Base-by-base conservation (phyloP, 2,888 invertebrate species). In the Sphaerophoria rueppellii region DNA sequence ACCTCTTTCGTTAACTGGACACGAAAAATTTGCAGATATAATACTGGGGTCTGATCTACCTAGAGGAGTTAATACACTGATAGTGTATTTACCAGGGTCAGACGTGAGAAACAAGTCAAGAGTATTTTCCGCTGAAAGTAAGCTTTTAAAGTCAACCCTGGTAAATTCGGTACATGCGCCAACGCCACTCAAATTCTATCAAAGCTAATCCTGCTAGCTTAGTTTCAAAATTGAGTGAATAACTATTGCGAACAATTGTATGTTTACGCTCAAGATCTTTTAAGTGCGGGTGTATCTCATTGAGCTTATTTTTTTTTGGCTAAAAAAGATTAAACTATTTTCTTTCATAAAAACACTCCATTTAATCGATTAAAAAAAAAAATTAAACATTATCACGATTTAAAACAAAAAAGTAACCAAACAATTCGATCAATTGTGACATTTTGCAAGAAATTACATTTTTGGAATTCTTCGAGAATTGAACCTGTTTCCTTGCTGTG, bases 231-330 rank as follows among this genome's bases (percentile, higher is more conserved):
- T 24, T 14, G 50, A 54, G 16, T 14, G 52, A 52, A 37, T 65
- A n/a, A n/a, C 70, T 57, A 46, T 43, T 54, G 43, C 34, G 37
- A 24, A 60, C 48, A 71, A 37, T 52, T 2, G 14, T 67, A 76
- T 79, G 67, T 75, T 83, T 83, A 72, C 75, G 76, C 83, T 82
- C 75, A 80, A 61, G 72, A 76, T 75, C 58, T 67, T 63, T 63
- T 16, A 67, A 55, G 48, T 82, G 74, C 58, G 69, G 58, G 61
- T 70, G 50, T 3, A 24, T 48, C 12, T 52, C 12, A 40, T 70
- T 72, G 58, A 75, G 79, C 71, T 71, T 79, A 70, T 61, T 74
- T 60, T 35, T 50, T 52, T 57, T 14, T 57, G 7, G 40, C 60
- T 5, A n/a, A 16, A 48, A 82, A 83, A 83, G 83, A 75, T 83